Conservation (phyloP, 2,113 vertebrate species). For the Ia io region DNA sequence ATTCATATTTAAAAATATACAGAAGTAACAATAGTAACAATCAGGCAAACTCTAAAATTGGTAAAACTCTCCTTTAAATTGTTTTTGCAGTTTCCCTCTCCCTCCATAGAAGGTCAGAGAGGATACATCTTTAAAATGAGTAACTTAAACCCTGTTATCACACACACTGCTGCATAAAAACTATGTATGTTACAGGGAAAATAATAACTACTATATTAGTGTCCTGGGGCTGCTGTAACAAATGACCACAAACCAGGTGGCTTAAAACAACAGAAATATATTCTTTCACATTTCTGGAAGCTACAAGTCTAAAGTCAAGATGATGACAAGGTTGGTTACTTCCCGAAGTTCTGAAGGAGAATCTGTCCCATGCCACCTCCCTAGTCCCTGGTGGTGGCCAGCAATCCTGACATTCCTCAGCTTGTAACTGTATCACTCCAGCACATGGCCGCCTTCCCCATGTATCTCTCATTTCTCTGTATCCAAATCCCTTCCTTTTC, state of each 20-base stretch:
- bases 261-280: neutral
- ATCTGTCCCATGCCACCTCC: neutral
- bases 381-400: too few relatives aligned
- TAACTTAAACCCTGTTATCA: neutral
- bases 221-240: neutral
- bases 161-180: neutral
- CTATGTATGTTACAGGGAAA: neutral
- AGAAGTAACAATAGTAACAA: neutral
- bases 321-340: neutral
- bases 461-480: neutral
- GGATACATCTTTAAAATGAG: neutral
- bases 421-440: neutral
- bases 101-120: neutral
- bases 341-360: neutral
- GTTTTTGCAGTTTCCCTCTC: neutral
- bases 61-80: neutral
- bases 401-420: too few relatives aligned
- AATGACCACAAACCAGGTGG: neutral
- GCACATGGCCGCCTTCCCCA: fast-evolving
- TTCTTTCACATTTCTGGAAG: neutral
- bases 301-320: neutral
- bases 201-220: neutral
- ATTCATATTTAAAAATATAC: neutral
- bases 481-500: too few relatives aligned
- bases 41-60: neutral